Base-by-base conservation (phyloP, 1,140 invertebrate genomes). In the Magallana angulata region DNA sequence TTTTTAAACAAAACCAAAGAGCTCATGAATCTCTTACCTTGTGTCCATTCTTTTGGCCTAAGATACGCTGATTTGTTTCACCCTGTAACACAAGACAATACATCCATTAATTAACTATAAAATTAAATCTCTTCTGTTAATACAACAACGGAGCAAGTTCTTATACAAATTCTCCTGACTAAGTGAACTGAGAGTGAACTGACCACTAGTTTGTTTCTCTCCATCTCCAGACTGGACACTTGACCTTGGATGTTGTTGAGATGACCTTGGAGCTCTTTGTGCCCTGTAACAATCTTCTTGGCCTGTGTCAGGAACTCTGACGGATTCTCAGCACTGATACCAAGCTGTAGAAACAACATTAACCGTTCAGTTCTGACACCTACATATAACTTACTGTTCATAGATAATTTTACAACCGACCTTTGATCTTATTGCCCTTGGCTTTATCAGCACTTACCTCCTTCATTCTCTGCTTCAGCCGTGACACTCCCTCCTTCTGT, bases 281-380 rank as follows among this genome's bases (percentile, higher is more conserved):
- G 98, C 60, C 97, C 95, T 71, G 97, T 96, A 8, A 98, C 98
- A 90, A 99, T 99, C 94, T 98, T 97, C 94, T 98, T 98, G 56
- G 98, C 97, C 94, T 98, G 98, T 1, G 97, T 96, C 12, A 98
- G 95, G 82, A 99, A 95, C 94, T 98, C 98, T 58, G 97, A 97
- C 0, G 97, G 97, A 86, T 96, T 97, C 4, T 96, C 97, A 8
- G 97, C 96, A 93, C 97, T 97, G 90, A 98, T 98, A 85, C 97
- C 98, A 88, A 99, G 95, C 94, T 94, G 87, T 30, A 88, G 87
- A 84, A 7, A 18, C 16, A 30, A 56, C 8, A 12, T 62, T 62
- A 62, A 6, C n/a, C 14, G 7, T 62, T 62, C 0, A 62, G 36
- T 48, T 48, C 36, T 1, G 36, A 48, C 36, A 48, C 36, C 36